phyloP scores from a whole-genome alignment of 2,113 vertebrate species.

The Pelecanoides urinatrix region DNA sequence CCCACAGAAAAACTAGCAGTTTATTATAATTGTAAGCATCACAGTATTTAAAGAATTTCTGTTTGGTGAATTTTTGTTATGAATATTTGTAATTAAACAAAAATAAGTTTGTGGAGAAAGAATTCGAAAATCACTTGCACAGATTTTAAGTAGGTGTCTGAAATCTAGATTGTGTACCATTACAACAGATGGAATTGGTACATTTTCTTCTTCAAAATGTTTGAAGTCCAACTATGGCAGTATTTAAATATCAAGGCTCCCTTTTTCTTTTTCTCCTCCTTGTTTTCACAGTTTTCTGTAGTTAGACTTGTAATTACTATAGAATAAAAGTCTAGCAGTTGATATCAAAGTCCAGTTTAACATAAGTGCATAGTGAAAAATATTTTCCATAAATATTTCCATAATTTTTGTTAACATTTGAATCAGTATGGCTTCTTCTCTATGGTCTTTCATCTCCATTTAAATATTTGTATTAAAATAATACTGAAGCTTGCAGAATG shows the following conservation, averaged over 20 bases:
- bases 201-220: slow-evolving; percentile 10
- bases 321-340: neutral
- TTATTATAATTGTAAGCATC: neutral
- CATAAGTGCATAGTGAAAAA: neutral
- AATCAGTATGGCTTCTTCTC: neutral
- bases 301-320: neutral
- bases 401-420: neutral
- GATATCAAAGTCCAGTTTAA: neutral
- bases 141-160: slow-evolving; percentile 70
- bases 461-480: neutral
- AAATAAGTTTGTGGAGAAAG: neutral
- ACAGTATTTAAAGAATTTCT: neutral
- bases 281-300: neutral
- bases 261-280: neutral
- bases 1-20: neutral
- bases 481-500: neutral
- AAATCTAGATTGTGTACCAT: slow-evolving; percentile 41
- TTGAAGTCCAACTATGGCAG: neutral
- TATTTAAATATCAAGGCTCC: neutral
- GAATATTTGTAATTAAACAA: slow-evolving; percentile 2
- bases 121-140: slow-evolving; percentile 2
- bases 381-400: neutral
- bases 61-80: neutral
- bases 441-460: neutral
- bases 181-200: slow-evolving; percentile 34